Conservation (phyloP, 2,113 vertebrate species). For the Arothron firmamentum region DNA sequence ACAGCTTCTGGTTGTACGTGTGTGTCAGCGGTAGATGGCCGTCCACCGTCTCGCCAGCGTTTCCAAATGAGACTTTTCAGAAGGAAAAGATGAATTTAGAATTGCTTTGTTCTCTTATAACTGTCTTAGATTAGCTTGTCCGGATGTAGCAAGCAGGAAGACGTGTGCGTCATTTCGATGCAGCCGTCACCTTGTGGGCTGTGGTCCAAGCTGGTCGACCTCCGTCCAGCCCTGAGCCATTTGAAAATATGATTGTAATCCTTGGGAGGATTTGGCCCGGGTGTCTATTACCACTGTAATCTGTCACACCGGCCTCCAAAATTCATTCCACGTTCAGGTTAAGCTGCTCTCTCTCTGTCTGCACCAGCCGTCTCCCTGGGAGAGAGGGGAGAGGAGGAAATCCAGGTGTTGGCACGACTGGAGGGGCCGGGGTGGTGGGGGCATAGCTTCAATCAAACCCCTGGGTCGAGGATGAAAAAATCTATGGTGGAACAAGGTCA, state of each 20-base stretch:
- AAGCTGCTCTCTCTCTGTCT: conserved; percentile 68
- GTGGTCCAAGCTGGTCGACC: conserved; percentile 65
- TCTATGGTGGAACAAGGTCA: conserved; percentile 52
- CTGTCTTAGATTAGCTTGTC: background rate
- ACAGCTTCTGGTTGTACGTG: no score
- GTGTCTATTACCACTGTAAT: conserved; percentile 77
- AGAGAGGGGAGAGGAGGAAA: conserved; percentile 14
- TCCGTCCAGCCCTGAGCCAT: conserved; percentile 61
- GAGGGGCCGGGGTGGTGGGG: conserved; percentile 33
- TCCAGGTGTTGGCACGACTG: conserved; percentile 38
- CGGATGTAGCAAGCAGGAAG: background rate
- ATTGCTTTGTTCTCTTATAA: background rate
- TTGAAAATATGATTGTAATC: conserved; percentile 75
- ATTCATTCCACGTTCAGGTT: conserved; percentile 73
- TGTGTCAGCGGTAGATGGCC: no score
- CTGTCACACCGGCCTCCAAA: conserved; percentile 71
- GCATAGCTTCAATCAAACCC: conserved; percentile 66
- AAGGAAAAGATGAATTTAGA: no score
- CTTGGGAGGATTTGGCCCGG: conserved; percentile 72
- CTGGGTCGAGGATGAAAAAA: conserved; percentile 59
- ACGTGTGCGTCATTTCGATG: conserved; percentile 8
- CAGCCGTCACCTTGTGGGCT: conserved; percentile 39
- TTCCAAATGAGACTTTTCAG: no score
- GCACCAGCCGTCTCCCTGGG: conserved; percentile 65
- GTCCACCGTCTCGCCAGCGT: no score